A percentile compares a stretch with the other conserved stretches of the same genome.
Evolutionary conservation across 2,113 vertebrate genomes (phyloP).

Genomic region (Cyphomyrus plagiostoma): DNA sequence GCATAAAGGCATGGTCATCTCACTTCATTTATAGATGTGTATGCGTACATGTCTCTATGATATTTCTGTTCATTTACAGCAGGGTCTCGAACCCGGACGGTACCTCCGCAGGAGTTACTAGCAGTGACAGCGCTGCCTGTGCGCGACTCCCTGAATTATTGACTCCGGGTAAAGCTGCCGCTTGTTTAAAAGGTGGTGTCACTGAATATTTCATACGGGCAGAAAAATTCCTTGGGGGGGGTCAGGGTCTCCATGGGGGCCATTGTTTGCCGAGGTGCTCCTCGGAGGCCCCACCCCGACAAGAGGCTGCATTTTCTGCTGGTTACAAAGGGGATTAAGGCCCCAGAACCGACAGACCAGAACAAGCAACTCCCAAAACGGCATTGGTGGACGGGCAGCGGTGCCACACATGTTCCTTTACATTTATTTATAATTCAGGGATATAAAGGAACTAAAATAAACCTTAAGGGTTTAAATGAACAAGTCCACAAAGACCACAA

Average conservation of each 20-base stretch:
- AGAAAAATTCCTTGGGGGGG: background rate
- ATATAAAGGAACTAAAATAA: background rate
- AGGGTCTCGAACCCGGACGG: background rate
- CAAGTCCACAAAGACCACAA: background rate
- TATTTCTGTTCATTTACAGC: background rate
- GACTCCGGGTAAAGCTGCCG: constrained; percentile 18
- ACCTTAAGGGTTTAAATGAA: background rate
- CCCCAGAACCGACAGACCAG: background rate
- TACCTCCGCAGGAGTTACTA: background rate
- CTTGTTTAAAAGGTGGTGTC: constrained; percentile 32
- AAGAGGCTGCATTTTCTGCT: background rate
- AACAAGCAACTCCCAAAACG: background rate
- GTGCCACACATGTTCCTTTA: background rate
- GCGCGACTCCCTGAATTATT: constrained; percentile 21
- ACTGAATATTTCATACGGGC: constrained; percentile 25
- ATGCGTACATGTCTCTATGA: background rate
- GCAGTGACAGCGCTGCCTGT: background rate
- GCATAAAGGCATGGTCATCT: background rate
- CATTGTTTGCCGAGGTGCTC: background rate
- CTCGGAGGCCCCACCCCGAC: background rate
- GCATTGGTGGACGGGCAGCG: background rate
- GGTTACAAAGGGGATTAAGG: background rate
- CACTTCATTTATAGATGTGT: background rate
- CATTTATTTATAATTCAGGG: constrained; percentile 1
- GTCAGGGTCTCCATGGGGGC: background rate